Conservation (phyloP, 2,113 vertebrate species). For the Neotoma lepida region DNA sequence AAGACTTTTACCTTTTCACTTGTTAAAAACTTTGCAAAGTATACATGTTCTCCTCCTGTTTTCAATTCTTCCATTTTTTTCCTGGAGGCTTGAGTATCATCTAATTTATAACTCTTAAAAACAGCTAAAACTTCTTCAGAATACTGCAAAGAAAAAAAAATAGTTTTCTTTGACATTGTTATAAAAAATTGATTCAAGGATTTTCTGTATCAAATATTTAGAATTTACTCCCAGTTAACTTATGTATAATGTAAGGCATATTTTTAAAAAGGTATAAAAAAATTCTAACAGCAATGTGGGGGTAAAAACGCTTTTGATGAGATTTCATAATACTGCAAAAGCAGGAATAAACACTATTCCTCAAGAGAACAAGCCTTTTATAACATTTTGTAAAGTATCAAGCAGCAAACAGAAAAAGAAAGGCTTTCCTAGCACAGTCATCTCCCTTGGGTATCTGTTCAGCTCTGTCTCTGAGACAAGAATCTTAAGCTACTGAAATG, state of each 20-base stretch:
- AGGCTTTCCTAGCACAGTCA: not conserved
- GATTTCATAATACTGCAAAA: conserved; percentile 45
- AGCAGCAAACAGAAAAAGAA: conserved; percentile 24
- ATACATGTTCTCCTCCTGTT: conserved; percentile 94
- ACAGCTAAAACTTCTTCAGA: conserved; percentile 98
- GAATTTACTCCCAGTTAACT: not conserved
- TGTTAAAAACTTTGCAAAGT: conserved; percentile 99
- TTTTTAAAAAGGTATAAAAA: conserved; percentile 39
- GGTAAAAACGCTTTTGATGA: not conserved
- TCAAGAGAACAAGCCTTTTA: conserved; percentile 9
- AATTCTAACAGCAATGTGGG: conserved; percentile 28
- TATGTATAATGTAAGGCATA: conserved; percentile 12
- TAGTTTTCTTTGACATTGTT: conserved; percentile 30
- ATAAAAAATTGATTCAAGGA: not conserved
- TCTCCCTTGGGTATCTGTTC: not conserved
- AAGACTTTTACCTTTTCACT: conserved; percentile 99
- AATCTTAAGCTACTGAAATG: not conserved
- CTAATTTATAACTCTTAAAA: conserved; percentile 98
- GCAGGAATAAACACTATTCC: conserved; percentile 12
- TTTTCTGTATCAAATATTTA: conserved; percentile 55
- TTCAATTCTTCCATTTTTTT: conserved; percentile 96
- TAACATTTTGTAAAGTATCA: conserved; percentile 14
- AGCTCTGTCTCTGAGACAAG: not conserved
- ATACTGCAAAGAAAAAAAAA: conserved; percentile 86
- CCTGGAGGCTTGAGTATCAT: conserved; percentile 97